Conservation (phyloP, 2,888 invertebrate species). For the Drosophila siamana region DNA sequence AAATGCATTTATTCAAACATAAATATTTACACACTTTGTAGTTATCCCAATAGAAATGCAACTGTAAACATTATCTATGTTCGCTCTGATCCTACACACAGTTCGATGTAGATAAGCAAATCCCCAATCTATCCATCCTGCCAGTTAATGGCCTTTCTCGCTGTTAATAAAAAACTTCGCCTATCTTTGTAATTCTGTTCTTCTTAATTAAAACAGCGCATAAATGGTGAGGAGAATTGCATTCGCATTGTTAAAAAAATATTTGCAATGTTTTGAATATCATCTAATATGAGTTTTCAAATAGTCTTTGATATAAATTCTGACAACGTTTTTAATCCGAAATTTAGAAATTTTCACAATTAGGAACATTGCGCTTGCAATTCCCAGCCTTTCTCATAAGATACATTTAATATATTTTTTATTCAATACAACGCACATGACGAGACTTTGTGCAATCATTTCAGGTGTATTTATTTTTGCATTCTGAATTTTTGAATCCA, state of each 20-base stretch:
- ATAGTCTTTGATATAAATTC: not conserved
- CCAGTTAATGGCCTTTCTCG: conserved; percentile 24
- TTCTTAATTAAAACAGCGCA: conserved; percentile 9
- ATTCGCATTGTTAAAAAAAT: not conserved
- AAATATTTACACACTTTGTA: conserved; percentile 7
- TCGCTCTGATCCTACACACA: conserved; percentile 38
- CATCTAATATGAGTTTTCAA: not conserved
- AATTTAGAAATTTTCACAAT: not conserved
- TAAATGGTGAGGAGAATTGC: conserved; percentile 31
- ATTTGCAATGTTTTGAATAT: not conserved
- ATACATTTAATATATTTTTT: conserved; percentile 3
- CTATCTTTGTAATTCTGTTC: conserved; percentile 19
- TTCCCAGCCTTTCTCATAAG: conserved; percentile 33
- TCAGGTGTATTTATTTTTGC: conserved; percentile 6
- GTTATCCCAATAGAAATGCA: conserved; percentile 10
- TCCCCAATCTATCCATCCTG: conserved; percentile 2
- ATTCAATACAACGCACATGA: conserved; percentile 21
- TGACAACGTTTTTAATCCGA: not conserved
- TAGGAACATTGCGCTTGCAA: conserved; percentile 24
- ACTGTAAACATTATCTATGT: conserved; percentile 10
- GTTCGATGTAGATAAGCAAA: conserved; percentile 17
- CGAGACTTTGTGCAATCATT: conserved; percentile 16
- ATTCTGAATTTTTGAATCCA: conserved; percentile 27
- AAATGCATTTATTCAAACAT: not conserved
- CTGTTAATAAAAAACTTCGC: conserved; percentile 20